phyloP scores from a whole-genome alignment of 2,113 vertebrate genomes.

The Brachyhypopomus gauderio region DNA sequence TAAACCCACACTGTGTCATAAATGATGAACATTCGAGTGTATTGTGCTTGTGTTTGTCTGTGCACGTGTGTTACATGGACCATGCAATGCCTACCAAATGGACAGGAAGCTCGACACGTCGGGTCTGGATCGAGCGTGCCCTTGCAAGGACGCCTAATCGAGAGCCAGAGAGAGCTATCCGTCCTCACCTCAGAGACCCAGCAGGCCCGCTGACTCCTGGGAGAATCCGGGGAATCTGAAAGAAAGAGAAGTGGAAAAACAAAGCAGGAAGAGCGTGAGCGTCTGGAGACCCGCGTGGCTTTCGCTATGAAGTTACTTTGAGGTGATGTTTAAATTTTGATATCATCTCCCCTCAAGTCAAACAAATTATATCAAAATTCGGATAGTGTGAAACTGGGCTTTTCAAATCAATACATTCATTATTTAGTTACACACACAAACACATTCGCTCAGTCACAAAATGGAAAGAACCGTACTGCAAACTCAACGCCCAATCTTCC shows the following conservation, averaged over 20 bases:
- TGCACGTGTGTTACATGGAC: neutral
- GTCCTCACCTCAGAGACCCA: neutral
- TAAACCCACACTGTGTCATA: conserved; percentile 60
- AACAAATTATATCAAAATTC: conserved; percentile 41
- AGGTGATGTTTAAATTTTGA: conserved; percentile 33
- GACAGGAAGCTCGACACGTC: neutral
- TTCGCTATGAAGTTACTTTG: conserved; percentile 17
- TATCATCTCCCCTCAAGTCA: conserved; percentile 9
- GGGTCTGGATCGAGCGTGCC: no score
- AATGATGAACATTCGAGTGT: conserved; percentile 54
- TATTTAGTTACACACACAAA: conserved; percentile 36
- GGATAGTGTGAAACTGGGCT: neutral
- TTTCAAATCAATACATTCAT: conserved; percentile 42
- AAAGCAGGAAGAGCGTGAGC: neutral
- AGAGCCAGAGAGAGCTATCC: conserved; percentile 20
- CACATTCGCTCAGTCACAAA: neutral
- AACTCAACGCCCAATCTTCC: neutral
- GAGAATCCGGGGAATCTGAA: neutral
- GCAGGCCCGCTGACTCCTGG: neutral
- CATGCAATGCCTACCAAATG: neutral
- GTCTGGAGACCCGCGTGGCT: conserved; percentile 2
- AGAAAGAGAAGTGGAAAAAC: neutral
- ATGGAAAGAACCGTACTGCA: conserved; percentile 2
- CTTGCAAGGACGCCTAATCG: neutral
- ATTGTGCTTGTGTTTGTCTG: neutral